phyloP scores from a whole-genome alignment of 2,113 vertebrate genomes.

The Oceanites oceanicus region DNA sequence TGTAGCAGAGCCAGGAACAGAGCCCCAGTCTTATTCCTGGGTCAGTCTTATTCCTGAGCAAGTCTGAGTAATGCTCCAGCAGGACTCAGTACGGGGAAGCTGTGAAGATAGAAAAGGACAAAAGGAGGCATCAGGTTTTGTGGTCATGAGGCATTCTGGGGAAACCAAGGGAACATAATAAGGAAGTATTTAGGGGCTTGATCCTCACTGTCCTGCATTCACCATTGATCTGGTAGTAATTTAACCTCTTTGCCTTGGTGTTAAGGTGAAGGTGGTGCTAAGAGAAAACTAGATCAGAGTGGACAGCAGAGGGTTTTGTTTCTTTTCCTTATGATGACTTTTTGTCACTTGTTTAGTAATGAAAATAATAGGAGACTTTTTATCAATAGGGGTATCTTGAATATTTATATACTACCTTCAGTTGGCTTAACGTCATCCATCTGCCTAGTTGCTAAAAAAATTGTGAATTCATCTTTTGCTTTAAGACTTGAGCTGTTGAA shows the following conservation, averaged over 20 bases:
- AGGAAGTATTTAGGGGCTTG: background rate
- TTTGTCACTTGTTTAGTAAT: background rate
- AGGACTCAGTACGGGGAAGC: background rate
- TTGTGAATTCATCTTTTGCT: background rate
- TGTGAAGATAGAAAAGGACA: background rate
- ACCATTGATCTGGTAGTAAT: background rate
- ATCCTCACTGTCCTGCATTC: background rate
- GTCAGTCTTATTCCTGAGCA: background rate
- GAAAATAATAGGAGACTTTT: background rate
- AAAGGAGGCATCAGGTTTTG: background rate
- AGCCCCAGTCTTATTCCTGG: background rate
- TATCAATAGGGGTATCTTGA: background rate
- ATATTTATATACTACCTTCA: background rate
- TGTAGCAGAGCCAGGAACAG: background rate
- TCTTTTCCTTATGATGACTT: background rate
- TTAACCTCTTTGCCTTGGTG: background rate
- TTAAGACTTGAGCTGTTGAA: background rate
- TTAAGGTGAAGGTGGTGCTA: background rate
- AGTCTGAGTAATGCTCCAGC: background rate
- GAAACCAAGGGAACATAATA: background rate
- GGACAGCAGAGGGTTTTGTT: background rate
- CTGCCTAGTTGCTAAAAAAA: background rate
- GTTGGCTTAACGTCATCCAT: background rate
- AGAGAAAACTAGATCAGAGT: background rate
- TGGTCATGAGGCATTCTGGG: background rate